These are phyloP conservation scores for Callionymus lyra DNA, from an alignment of 2,113 vertebrate species.

Conservation along the genomic window DNA sequence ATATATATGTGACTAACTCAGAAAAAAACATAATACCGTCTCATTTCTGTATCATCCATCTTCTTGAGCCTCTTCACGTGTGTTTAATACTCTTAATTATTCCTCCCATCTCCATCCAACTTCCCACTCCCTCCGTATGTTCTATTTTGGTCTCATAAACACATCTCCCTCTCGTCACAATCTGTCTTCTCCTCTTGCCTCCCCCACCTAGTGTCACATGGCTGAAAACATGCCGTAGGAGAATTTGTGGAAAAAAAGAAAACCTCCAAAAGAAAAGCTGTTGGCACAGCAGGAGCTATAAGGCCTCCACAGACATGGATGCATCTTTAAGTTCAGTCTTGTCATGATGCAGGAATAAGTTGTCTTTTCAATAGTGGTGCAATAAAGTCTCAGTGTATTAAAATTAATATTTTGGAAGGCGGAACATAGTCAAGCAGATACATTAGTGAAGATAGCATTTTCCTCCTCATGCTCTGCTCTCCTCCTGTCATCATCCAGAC, in stretches of 20 bases:
- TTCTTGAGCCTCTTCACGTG: neutral
- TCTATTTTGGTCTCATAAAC: conserved; percentile 40
- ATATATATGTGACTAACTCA: conserved; percentile 4
- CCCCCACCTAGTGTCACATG: conserved; percentile 31
- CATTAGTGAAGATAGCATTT: conserved; percentile 29
- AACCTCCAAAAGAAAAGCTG: conserved; percentile 10
- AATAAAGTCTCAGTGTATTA: neutral
- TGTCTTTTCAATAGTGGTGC: neutral
- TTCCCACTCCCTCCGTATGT: conserved; percentile 10
- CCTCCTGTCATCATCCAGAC: conserved; percentile 4
- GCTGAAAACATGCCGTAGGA: conserved; percentile 33
- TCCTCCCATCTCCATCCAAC: conserved; percentile 7
- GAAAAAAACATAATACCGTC: conserved; percentile 7
- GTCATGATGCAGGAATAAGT: too few relatives aligned
- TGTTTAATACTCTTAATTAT: conserved; percentile 12
- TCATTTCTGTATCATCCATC: conserved; percentile 12
- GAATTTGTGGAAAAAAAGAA: conserved; percentile 2
- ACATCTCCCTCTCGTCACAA: conserved; percentile 13
- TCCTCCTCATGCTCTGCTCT: conserved; percentile 6
- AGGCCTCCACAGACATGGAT: neutral
- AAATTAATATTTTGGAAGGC: conserved; percentile 9
- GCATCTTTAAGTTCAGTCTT: too few relatives aligned
- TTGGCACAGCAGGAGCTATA: neutral
- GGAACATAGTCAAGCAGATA: conserved; percentile 11
- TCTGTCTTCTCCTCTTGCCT: conserved; percentile 8